Evolutionary conservation across 2,113 vertebrate species (phyloP), one percentile per base, ranked within the genome.

Genomic region (Himantopus leucocephalus): DNA sequence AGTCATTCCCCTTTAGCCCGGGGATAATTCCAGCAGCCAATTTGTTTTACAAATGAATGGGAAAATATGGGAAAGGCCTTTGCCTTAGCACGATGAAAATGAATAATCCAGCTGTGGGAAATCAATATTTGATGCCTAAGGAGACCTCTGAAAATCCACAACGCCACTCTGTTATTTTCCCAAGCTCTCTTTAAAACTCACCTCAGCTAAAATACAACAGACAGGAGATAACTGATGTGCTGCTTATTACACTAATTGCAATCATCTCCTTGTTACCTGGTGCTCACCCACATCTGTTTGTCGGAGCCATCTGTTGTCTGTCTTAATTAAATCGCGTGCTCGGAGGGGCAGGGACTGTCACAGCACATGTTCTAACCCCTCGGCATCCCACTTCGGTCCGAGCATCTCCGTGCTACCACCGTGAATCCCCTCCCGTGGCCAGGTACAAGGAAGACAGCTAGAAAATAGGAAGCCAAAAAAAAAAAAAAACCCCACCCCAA

Each of bases 221-320:
- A 80, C 88, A 88, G 68, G 63, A 93, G 74, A 23, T 70, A 91
- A 85, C 47, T 27, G 58, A 76, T 71, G 91, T 19, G 78, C 62
- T 56, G 91, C 94, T 93, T 39, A 93, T 93, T 95, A 88, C 56
- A 47, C 91, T 91, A 88, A 93, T 91, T 88, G 84, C 84, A 93
- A 95, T 93, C 91, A 93, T 85, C 79, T 60, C 84, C 83, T 91
- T 21, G 78, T 91, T 95, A 93, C 84, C 88, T 88, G 79, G 79
- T 91, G 94, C 74, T 88, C 94, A 71, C 84, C 88, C 91, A 88
- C 93, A 91, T 80, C 94, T 88, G 79, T 39, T 74, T 76, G 73
- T 71, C 12, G 4, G 10, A 26, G 58, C 94, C 91, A 95, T 93
- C 88, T 91, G 84, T 20, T 75, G 79, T 88, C 88, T 95, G 88